A percentile compares a stretch with the other conserved stretches of the same genome.
Conservation (phyloP, 1,140 invertebrate genomes). For the Drosophila pachea region DNA sequence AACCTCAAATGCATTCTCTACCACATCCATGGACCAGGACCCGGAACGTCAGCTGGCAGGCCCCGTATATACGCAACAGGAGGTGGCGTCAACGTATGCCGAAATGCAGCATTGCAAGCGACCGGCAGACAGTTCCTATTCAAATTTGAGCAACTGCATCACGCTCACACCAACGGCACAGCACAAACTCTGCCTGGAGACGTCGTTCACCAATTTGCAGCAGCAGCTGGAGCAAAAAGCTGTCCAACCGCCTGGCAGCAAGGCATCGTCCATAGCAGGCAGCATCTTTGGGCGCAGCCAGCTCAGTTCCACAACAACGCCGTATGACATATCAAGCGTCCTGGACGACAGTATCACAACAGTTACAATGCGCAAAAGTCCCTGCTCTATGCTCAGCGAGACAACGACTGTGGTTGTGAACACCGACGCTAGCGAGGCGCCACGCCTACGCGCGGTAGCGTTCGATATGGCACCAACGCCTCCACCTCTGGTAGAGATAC, state of each 20-base stretch:
- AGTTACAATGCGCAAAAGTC: conserved; percentile 61
- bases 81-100: conserved; percentile 6
- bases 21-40: conserved; percentile 62
- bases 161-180: conserved; percentile 80
- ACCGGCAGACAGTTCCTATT: conserved; percentile 64
- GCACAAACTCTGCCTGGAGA: conserved; percentile 85
- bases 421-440: conserved; percentile 24
- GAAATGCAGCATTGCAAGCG: conserved; percentile 34
- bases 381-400: conserved; percentile 63
- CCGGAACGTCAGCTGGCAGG: conserved; percentile 1
- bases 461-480: conserved; percentile 61
- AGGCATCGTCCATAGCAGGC: conserved; percentile 79
- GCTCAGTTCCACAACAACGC: conserved; percentile 61
- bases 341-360: conserved; percentile 70
- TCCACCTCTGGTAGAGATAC: conserved; percentile 4
- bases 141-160: conserved; percentile 61
- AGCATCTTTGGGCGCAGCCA: conserved; percentile 76
- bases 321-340: conserved; percentile 73
- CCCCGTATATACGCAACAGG: conserved; percentile 23
- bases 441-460: conserved; percentile 63
- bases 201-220: conserved; percentile 85
- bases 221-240: conserved; percentile 53
- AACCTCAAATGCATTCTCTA: conserved; percentile 77
- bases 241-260: conserved; percentile 54
- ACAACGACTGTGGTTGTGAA: conserved; percentile 60